A percentile compares a stretch with the other conserved stretches of the same genome.
These are phyloP conservation scores for Urocynchramus pylzowi DNA, from an alignment of 2,113 vertebrate genomes.

Conservation along the genomic window DNA sequence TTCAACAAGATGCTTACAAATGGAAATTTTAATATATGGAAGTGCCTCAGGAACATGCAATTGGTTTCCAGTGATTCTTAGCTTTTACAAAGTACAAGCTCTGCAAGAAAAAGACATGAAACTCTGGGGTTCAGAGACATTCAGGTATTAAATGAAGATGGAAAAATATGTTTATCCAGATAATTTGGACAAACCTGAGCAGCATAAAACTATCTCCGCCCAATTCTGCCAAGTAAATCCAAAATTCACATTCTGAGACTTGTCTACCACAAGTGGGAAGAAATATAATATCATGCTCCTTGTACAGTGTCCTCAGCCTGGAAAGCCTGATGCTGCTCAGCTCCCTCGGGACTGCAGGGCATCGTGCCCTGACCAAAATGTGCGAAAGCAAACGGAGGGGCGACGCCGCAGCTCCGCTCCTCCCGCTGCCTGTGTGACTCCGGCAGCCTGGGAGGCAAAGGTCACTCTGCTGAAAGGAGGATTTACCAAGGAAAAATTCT, in stretches of 20 bases:
- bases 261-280: not conserved
- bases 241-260: not conserved
- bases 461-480: not conserved
- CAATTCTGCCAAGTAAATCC: not conserved
- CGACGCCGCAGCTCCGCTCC: not conserved
- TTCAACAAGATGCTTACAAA: slow-evolving; percentile 15
- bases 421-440: not conserved
- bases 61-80: not conserved
- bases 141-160: not conserved
- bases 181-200: not conserved
- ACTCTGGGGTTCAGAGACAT: not conserved
- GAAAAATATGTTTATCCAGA: not conserved
- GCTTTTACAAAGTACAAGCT: not conserved
- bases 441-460: not conserved
- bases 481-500: not conserved
- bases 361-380: accelerated
- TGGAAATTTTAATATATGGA: not conserved
- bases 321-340: not conserved
- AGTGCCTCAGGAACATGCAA: not conserved
- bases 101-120: not conserved
- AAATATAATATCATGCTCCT: not conserved
- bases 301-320: not conserved
- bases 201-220: not conserved
- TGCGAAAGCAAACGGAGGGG: not conserved
- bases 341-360: not conserved